Conservation (phyloP, 2,113 vertebrate species). For the human (Homo sapiens) region GRCh38 chr12:45923001-45923500, state of each 20-base stretch:
- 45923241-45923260: neutral
- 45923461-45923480: neutral
- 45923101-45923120: slow-evolving; percentile 85
- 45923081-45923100: slow-evolving; percentile 85
- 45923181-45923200: neutral
- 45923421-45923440: neutral
- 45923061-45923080: slow-evolving; percentile 81
- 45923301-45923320: slow-evolving; percentile 5
- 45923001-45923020: slow-evolving; percentile 85
- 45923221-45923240: slow-evolving; percentile 9
- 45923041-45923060: slow-evolving; percentile 85
- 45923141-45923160: slow-evolving; percentile 87
- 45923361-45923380: slow-evolving; percentile 9
- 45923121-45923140: slow-evolving; percentile 85
- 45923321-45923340: neutral
- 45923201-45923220: neutral
- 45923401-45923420: neutral
- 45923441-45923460: neutral
- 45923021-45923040: slow-evolving; percentile 89
- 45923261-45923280: slow-evolving; percentile 2
- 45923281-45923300: neutral
- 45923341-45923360: neutral
- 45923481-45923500: neutral
- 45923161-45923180: slow-evolving; percentile 80
- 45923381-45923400: neutral